Conservation (phyloP, 2,888 invertebrate species). For the Scaeva pyrastri region DNA sequence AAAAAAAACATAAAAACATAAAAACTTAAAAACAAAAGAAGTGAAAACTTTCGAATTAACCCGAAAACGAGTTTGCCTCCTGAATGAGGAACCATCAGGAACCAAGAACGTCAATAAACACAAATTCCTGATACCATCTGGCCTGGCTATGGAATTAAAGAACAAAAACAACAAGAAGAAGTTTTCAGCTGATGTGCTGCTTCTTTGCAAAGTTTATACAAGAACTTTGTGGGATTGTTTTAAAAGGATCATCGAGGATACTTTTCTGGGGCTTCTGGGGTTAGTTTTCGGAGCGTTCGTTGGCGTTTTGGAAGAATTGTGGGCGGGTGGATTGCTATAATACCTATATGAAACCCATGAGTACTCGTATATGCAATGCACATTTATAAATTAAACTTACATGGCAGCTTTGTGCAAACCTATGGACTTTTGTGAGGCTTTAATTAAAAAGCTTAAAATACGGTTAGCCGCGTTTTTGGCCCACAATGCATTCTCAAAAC, state of each 20-base stretch:
- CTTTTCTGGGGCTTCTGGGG: conserved; percentile 19
- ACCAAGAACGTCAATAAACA: conserved; percentile 69
- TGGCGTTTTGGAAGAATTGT: conserved; percentile 16
- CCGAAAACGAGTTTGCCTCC: conserved; percentile 48
- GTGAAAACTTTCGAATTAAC: conserved; percentile 69
- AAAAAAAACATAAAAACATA: conserved; percentile 37
- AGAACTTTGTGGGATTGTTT: conserved; percentile 67
- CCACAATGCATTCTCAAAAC: conserved; percentile 52
- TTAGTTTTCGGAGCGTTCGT: background rate
- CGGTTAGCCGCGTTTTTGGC: conserved; percentile 63
- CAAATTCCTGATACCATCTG: conserved; percentile 71
- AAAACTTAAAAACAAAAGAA: background rate
- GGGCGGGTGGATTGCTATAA: background rate
- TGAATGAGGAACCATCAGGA: conserved; percentile 24
- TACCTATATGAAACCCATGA: background rate
- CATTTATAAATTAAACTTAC: conserved; percentile 52
- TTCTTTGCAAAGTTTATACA: conserved; percentile 59
- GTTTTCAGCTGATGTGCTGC: conserved; percentile 42
- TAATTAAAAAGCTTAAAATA: conserved; percentile 70
- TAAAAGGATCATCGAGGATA: conserved; percentile 59
- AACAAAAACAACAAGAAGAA: conserved; percentile 54
- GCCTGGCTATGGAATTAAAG: conserved; percentile 2
- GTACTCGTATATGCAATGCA: conserved; percentile 2
- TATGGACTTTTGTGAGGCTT: conserved; percentile 50
- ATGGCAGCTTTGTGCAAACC: conserved; percentile 28